A percentile compares a stretch with the other conserved stretches of the same genome.
phyloP scores from a whole-genome alignment of 2,113 vertebrate genomes.

The Pholis gunnellus region DNA sequence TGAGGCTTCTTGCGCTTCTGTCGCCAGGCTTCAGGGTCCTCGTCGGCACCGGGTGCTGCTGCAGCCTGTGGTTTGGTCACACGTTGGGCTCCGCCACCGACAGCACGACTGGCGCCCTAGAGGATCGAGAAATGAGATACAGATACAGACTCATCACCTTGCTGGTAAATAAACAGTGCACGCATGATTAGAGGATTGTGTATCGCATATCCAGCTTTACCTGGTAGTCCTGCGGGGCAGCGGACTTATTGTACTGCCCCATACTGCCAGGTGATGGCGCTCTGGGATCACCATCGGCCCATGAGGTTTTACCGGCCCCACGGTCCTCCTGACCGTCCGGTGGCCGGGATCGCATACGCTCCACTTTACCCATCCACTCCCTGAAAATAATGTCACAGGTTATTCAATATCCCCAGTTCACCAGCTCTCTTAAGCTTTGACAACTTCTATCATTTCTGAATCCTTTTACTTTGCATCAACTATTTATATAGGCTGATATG shows the following conservation, averaged over 20 bases:
- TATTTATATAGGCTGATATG: neutral
- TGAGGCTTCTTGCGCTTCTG: slow-evolving; percentile 94
- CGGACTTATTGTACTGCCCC: slow-evolving; percentile 83
- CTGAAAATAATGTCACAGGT: slow-evolving; percentile 48
- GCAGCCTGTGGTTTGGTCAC: slow-evolving; percentile 65
- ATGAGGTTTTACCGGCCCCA: slow-evolving; percentile 75
- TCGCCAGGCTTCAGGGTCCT: slow-evolving; percentile 94
- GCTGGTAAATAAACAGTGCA: neutral
- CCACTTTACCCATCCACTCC: slow-evolving; percentile 86
- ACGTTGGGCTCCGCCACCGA: slow-evolving; percentile 58
- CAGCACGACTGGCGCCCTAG: slow-evolving; percentile 61
- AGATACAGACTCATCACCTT: neutral
- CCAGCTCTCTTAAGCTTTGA: neutral
- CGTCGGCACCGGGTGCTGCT: slow-evolving; percentile 81
- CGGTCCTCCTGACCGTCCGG: slow-evolving; percentile 86
- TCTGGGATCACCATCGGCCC: slow-evolving; percentile 80
- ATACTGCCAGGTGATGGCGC: slow-evolving; percentile 79
- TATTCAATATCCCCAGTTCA: neutral
- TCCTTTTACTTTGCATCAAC: neutral
- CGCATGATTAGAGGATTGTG: neutral
- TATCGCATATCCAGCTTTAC: slow-evolving; percentile 71
- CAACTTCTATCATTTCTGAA: neutral
- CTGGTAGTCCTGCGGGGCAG: slow-evolving; percentile 87
- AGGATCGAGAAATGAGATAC: neutral
- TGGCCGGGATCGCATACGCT: slow-evolving; percentile 85